These are phyloP conservation scores for Melinopterus prodromus DNA, from an alignment of 2,888 invertebrate species.

Conservation along the genomic window DNA sequence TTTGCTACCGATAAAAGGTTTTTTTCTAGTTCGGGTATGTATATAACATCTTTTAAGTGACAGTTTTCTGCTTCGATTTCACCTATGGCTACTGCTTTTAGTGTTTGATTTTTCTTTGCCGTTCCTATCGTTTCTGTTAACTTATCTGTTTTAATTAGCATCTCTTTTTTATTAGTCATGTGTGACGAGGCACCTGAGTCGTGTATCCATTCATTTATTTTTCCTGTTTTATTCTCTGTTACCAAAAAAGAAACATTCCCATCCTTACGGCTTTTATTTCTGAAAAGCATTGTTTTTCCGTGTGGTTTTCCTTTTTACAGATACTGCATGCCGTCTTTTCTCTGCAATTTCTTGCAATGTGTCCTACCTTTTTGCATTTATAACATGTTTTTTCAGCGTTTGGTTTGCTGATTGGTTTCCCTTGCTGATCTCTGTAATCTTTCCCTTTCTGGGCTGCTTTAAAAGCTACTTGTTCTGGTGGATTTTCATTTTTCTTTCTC, in stretches of 20 bases:
- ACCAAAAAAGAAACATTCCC: neutral
- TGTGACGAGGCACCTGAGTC: constrained; percentile 24
- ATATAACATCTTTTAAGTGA: constrained; percentile 26
- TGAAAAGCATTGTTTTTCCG: constrained; percentile 22
- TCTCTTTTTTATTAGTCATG: constrained; percentile 18
- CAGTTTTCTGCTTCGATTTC: constrained; percentile 16
- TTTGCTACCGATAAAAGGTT: constrained; percentile 29
- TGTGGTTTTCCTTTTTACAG: constrained; percentile 21
- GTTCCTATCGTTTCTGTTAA: constrained; percentile 13
- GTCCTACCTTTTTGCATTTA: constrained; percentile 24
- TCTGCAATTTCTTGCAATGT: no score
- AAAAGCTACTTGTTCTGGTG: neutral
- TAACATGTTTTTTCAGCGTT: constrained; percentile 8
- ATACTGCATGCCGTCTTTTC: constrained; percentile 11
- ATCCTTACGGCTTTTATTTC: constrained; percentile 9
- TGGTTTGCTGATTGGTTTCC: neutral
- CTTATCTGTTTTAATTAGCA: neutral
- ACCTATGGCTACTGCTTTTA: constrained; percentile 6
- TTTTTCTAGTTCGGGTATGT: constrained; percentile 23
- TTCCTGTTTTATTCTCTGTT: neutral
- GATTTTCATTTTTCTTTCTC: neutral
- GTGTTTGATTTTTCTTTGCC: constrained; percentile 12
- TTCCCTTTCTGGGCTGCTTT: neutral
- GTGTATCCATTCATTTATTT: constrained; percentile 4
- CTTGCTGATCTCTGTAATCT: neutral